Conservation (phyloP, 2,113 vertebrate species). For the Macquaria ambigua region DNA sequence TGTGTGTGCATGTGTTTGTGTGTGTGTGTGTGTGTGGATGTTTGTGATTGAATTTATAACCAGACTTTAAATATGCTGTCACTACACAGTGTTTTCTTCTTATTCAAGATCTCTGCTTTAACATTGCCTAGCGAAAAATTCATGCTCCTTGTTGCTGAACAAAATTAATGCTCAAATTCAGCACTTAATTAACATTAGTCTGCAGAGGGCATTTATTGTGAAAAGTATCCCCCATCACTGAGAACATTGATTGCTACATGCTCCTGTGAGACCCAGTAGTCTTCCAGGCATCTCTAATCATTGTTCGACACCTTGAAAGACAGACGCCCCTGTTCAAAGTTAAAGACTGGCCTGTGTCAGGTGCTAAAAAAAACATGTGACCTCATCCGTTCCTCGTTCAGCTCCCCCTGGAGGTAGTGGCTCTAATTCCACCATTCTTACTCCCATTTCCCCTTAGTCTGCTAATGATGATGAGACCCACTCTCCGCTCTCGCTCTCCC, state of each 20-base stretch:
- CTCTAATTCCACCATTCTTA: slow-evolving; percentile 80
- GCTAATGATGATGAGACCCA: slow-evolving; percentile 86
- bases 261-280: slow-evolving; percentile 73
- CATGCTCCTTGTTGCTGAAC: slow-evolving; percentile 39
- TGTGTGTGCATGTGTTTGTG: slow-evolving; percentile 12
- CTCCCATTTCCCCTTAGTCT: slow-evolving; percentile 78
- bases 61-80: slow-evolving; percentile 33
- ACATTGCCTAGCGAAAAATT: slow-evolving; percentile 32
- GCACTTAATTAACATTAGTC: slow-evolving; percentile 77
- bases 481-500: slow-evolving; percentile 57
- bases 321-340: slow-evolving; percentile 81
- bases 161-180: slow-evolving; percentile 77
- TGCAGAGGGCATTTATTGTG: slow-evolving; percentile 75
- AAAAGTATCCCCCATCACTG: slow-evolving; percentile 63
- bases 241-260: slow-evolving; percentile 77
- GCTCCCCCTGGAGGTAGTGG: slow-evolving; percentile 78
- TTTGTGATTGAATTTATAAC: slow-evolving; percentile 29
- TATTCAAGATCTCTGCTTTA: slow-evolving; percentile 36
- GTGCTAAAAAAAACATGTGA: slow-evolving; percentile 77
- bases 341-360: slow-evolving; percentile 82
- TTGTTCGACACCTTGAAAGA: slow-evolving; percentile 82
- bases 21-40: slow-evolving; percentile 22
- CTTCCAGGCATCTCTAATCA: slow-evolving; percentile 83
- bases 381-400: slow-evolving; percentile 71
- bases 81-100: background rate